phyloP scores from a whole-genome alignment of 2,113 vertebrate species.

The Psophia crepitans region DNA sequence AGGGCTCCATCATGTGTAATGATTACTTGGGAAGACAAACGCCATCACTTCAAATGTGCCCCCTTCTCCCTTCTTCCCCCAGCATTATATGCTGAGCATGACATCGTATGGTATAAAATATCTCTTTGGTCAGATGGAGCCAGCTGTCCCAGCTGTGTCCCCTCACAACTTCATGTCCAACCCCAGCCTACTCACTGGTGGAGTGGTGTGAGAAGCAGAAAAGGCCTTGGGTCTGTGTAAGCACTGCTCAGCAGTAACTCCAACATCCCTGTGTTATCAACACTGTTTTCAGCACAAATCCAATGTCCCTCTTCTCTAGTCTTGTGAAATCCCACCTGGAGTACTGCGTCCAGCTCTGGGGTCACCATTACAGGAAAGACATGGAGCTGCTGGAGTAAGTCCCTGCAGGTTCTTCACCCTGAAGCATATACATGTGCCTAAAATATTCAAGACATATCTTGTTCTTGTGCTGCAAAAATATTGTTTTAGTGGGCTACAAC shows the following conservation, averaged over 20 bases:
- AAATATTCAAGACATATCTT: neutral
- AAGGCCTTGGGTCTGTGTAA: neutral
- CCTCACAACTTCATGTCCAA: rapidly evolving
- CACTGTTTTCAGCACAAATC: neutral
- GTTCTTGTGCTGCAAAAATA: neutral
- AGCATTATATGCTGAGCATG: neutral
- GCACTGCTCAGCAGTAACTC: neutral
- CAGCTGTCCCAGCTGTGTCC: neutral
- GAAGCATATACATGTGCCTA: neutral
- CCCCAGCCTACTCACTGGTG: rapidly evolving
- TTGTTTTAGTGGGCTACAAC: neutral
- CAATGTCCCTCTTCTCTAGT: too few species aligned
- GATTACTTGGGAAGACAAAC: neutral
- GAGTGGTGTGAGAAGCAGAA: neutral
- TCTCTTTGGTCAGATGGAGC: neutral
- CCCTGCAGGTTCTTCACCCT: neutral
- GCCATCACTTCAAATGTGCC: rapidly evolving
- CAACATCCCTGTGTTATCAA: neutral
- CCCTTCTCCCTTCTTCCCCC: neutral
- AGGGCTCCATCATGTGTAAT: rapidly evolving
- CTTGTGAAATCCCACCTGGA: too few species aligned
- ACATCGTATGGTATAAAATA: neutral
- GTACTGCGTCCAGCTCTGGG: too few species aligned
- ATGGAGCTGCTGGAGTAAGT: too few species aligned
- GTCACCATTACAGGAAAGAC: too few species aligned